Conservation (phyloP, 2,888 invertebrate species). For the Ochlodes sylvanus region DNA sequence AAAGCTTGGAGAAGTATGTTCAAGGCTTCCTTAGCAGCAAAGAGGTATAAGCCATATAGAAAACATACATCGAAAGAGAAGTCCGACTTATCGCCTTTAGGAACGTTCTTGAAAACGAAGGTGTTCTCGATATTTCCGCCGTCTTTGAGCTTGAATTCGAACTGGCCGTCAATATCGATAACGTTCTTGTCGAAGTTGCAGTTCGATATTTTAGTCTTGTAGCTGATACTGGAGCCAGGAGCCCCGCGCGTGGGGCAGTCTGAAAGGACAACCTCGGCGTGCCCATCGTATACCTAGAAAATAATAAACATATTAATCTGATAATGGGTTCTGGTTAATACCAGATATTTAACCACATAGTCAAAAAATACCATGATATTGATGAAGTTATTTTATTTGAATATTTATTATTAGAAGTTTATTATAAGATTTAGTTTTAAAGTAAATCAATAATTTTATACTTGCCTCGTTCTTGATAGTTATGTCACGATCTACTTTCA, state of each 20-base stretch:
- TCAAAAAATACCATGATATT: too few relatives aligned
- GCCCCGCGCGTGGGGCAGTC: conserved; percentile 71
- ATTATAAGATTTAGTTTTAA: too few relatives aligned
- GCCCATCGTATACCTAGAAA: conserved; percentile 62
- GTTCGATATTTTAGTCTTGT: conserved; percentile 65
- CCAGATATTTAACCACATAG: too few relatives aligned
- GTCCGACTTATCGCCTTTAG: conserved; percentile 65
- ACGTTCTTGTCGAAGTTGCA: conserved; percentile 59
- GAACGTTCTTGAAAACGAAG: conserved; percentile 60
- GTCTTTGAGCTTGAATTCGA: conserved; percentile 66
- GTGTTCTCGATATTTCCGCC: conserved; percentile 65
- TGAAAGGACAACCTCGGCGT: conserved; percentile 58
- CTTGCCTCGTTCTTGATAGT: conserved; percentile 60
- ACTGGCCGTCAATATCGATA: conserved; percentile 66
- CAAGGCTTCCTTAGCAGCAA: too few relatives aligned
- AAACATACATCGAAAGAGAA: conserved; percentile 59
- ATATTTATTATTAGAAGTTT: too few relatives aligned
- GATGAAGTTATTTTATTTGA: too few relatives aligned
- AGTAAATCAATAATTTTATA: conserved; percentile 25
- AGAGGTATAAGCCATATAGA: background rate
- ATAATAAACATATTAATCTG: background rate
- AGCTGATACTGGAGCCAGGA: conserved; percentile 62
- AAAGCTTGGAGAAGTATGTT: too few relatives aligned
- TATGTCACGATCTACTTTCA: conserved; percentile 68
- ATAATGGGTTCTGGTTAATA: too few relatives aligned